These are phyloP conservation scores for Oreochromis tanganicae DNA, from an alignment of 2,113 vertebrate species.

Conservation along the genomic window DNA sequence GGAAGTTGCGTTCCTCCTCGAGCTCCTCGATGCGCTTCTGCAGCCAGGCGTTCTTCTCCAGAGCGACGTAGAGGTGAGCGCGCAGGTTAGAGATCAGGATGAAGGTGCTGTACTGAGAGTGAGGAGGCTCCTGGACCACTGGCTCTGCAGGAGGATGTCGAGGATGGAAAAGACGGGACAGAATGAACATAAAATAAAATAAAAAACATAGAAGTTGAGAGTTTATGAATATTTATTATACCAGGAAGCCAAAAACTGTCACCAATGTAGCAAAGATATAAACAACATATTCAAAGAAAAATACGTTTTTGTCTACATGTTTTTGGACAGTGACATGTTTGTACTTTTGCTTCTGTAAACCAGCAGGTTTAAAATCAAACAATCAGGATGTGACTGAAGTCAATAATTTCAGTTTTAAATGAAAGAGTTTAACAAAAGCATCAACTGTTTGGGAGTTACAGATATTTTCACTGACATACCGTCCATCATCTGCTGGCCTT, in stretches of 20 bases:
- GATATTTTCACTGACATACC: conserved; percentile 52
- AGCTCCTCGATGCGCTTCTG: conserved; percentile 87
- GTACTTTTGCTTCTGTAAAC: not conserved
- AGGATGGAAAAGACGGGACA: not conserved
- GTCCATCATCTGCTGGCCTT: conserved; percentile 66
- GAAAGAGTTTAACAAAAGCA: not conserved
- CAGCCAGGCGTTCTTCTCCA: conserved; percentile 86
- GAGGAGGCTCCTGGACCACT: conserved; percentile 32
- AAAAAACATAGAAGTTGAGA: fast-evolving
- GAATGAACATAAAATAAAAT: not conserved
- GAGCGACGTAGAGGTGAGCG: conserved; percentile 82
- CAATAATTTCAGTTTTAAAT: fast-evolving
- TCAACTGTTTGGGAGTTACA: not conserved
- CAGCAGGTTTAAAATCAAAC: not conserved
- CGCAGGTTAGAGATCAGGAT: conserved; percentile 78
- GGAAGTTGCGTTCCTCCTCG: conserved; percentile 86
- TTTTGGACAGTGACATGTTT: not conserved
- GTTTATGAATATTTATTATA: fast-evolving
- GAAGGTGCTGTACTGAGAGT: conserved; percentile 68
- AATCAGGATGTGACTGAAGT: not conserved
- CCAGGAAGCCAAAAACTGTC: not conserved
- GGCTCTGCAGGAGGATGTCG: conserved; percentile 33
- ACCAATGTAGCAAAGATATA: not conserved
- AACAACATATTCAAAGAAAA: not conserved
- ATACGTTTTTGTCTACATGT: fast-evolving